phyloP scores from a whole-genome alignment of 2,888 invertebrate genomes.

The Spilarctia lutea region DNA sequence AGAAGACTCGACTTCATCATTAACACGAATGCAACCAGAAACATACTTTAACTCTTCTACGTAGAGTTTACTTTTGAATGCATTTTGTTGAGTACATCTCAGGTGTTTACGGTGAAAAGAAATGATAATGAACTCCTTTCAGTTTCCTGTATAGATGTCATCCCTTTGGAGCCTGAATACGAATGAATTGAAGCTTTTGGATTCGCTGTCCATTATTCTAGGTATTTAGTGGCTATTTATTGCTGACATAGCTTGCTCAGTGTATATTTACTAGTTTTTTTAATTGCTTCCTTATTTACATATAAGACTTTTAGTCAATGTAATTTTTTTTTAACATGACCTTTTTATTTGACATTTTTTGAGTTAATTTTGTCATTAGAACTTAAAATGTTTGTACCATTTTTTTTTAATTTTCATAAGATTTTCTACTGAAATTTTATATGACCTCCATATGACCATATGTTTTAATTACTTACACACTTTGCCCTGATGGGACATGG shows the following conservation, averaged over 20 bases:
- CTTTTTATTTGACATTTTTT: no score
- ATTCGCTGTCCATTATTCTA: slow-evolving; percentile 52
- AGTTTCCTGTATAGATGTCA: slow-evolving; percentile 54
- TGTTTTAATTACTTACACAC: not conserved
- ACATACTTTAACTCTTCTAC: slow-evolving; percentile 13
- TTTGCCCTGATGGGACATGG: not conserved
- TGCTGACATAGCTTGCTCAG: not conserved
- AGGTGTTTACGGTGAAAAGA: slow-evolving; percentile 67
- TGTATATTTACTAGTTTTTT: not conserved
- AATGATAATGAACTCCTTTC: slow-evolving; percentile 70
- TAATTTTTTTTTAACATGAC: no score
- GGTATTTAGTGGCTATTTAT: slow-evolving; percentile 24
- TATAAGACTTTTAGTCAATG: not conserved
- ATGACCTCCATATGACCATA: no score
- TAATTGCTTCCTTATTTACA: not conserved
- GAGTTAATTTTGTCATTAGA: no score
- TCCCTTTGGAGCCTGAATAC: slow-evolving; percentile 56
- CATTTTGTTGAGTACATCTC: slow-evolving; percentile 46
- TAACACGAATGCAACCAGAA: slow-evolving; percentile 32
- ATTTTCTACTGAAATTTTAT: no score
- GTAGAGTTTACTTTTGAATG: slow-evolving; percentile 6
- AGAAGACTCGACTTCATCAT: slow-evolving; percentile 46
- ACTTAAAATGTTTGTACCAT: no score
- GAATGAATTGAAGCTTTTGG: slow-evolving; percentile 58
- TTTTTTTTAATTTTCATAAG: no score